These are phyloP conservation scores for Indicator indicator DNA, from an alignment of 2,113 vertebrate species.

Conservation along the genomic window DNA sequence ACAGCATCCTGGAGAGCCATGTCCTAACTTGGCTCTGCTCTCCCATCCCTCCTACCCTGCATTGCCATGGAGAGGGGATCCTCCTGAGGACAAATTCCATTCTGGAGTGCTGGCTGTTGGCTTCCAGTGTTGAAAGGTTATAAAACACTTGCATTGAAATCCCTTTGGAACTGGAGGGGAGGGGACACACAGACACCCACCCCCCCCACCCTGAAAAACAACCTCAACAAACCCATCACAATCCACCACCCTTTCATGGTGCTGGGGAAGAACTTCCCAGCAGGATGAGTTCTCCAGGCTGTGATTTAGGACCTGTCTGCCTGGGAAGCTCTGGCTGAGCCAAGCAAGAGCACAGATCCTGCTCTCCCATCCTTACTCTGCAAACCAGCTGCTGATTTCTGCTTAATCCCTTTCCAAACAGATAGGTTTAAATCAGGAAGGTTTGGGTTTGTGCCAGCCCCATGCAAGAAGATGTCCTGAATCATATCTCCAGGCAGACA, in stretches of 20 bases:
- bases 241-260: neutral
- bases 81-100: neutral
- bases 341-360: neutral
- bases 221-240: neutral
- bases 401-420: neutral
- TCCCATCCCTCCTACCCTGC: neutral
- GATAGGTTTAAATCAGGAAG: neutral
- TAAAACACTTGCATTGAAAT: neutral
- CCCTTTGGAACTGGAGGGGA: neutral
- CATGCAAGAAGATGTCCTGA: neutral
- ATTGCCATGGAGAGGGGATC: neutral
- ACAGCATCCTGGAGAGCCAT: fast-evolving
- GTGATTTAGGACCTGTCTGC: neutral
- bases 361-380: neutral
- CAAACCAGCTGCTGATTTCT: neutral
- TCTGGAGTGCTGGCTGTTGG: neutral
- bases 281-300: fast-evolving
- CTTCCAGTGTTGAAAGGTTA: neutral
- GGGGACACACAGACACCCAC: too few relatives aligned
- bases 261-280: neutral
- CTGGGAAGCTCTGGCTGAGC: neutral
- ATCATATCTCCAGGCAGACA: neutral
- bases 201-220: neutral
- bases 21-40: neutral
- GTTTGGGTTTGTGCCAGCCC: neutral